Percentiles rank a stretch among this genome's conserved stretches.
Conservation (phyloP, 1,140 invertebrate genomes). For the Ceratoteleas bidentatus region DNA sequence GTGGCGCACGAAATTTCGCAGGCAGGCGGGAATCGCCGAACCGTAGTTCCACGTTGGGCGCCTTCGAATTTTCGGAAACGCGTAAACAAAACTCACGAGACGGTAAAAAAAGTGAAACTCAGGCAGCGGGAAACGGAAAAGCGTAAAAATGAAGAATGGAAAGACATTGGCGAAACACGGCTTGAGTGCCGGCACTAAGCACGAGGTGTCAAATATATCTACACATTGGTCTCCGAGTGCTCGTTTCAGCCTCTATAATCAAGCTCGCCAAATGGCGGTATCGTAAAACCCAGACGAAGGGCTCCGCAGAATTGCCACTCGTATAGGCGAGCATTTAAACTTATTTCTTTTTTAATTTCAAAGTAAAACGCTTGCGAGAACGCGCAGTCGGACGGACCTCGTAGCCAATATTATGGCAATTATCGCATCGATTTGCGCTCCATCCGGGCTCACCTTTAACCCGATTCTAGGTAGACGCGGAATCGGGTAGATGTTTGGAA, state of each 20-base stretch:
- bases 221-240: slow-evolving; percentile 64
- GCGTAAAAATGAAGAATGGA: slow-evolving; percentile 49
- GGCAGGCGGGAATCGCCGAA: slow-evolving; percentile 1
- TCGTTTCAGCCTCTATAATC: slow-evolving; percentile 64
- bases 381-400: slow-evolving; percentile 9
- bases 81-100: slow-evolving; percentile 29
- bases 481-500: background rate
- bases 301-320: slow-evolving; percentile 53
- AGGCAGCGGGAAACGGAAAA: slow-evolving; percentile 8
- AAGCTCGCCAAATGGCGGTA: slow-evolving; percentile 61
- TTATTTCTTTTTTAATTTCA: slow-evolving; percentile 63
- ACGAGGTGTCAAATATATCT: slow-evolving; percentile 64
- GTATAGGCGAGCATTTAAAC: slow-evolving; percentile 55
- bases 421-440: slow-evolving; percentile 14
- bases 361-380: slow-evolving; percentile 48
- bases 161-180: slow-evolving; percentile 51
- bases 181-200: slow-evolving; percentile 45
- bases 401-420: slow-evolving; percentile 14
- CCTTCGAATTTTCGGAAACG: slow-evolving; percentile 23
- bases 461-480: too few species aligned
- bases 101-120: slow-evolving; percentile 17
- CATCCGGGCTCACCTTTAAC: background rate
- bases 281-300: slow-evolving; percentile 65
- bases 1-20: slow-evolving; percentile 1
- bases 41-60: slow-evolving; percentile 7